Conservation (phyloP, 2,888 invertebrate genomes). For the Standfussiana lucernea region DNA sequence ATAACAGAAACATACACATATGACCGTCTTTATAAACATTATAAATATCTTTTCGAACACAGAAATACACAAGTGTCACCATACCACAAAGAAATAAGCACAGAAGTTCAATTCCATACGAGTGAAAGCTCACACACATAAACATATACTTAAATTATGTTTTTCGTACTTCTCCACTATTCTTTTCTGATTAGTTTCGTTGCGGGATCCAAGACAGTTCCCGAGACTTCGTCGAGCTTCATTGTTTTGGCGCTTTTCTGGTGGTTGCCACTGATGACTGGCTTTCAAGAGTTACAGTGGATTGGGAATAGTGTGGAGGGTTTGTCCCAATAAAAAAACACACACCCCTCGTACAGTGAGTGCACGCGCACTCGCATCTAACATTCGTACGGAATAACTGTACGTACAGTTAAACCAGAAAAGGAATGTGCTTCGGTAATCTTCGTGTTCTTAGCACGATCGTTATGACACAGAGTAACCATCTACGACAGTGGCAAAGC, state of each 20-base stretch:
- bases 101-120: not conserved
- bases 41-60: not conserved
- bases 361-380: not conserved
- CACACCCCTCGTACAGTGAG: not conserved
- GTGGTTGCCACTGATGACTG: not conserved
- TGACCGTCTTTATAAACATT: not conserved
- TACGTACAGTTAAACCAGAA: not conserved
- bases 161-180: not conserved
- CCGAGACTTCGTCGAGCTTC: not conserved
- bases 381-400: not conserved
- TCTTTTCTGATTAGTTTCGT: not conserved
- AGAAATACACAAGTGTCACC: constrained; percentile 11
- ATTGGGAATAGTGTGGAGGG: not conserved
- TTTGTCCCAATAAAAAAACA: not conserved
- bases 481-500: not conserved
- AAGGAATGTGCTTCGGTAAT: not conserved
- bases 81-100: not conserved
- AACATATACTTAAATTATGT: not conserved
- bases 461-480: not conserved
- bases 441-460: not conserved
- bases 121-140: no score
- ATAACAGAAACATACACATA: not conserved
- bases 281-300: not conserved
- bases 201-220: not conserved
- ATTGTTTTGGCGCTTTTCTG: not conserved